Evolutionary conservation across 2,888 invertebrate genomes (phyloP), one percentile per base, ranked within the genome.

Genomic region (Mimachlamys varia): DNA sequence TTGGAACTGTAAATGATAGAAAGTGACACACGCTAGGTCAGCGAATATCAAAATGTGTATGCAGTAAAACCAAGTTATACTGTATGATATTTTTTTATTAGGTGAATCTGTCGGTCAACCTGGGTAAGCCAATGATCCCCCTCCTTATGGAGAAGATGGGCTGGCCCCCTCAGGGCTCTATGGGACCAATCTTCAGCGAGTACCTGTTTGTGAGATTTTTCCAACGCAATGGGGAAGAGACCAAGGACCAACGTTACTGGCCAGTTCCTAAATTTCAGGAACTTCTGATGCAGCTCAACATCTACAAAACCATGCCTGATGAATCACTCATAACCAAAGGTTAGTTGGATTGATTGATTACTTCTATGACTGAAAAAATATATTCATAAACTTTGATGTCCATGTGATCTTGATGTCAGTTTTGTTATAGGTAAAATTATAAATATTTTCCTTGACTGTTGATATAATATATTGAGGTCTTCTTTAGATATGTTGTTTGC

Each of bases 121-220:
- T 96, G 49, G 95, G 95, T 76, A 96, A 96, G 89, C 95, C 96
- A 0, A 95, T 96, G 50, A 96, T 96, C 88, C 96, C 96, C 2
- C 93, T 96, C 55, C 92, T 96, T 90, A 94, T 96, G 94, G 96
- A 96, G 93, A 95, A 95, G 90, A 95, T 95, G 94, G 76, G 92
- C 17, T 96, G 96, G 96, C 96, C 96, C n/a, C 96, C 96, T 10
- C 92, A 94, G 53, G 96, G 96, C 13, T 94, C 96, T 15, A 96
- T 96, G 96, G 96, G 96, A 22, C 96, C 96, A 13, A 95, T 96
- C 37, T 95, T 96, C 93, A 95, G 96, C 89, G 96, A 96, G 91
- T 96, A 96, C 91, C 92, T 96, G 27, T 96, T 94, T 91, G 95
- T 96, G 89, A 92, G 96, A 33, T 96, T 96, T 92, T 96, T 95